Conservation (phyloP, 37 sponge, comb jelly and placozoan species). For the Oscarella lobularis region DNA sequence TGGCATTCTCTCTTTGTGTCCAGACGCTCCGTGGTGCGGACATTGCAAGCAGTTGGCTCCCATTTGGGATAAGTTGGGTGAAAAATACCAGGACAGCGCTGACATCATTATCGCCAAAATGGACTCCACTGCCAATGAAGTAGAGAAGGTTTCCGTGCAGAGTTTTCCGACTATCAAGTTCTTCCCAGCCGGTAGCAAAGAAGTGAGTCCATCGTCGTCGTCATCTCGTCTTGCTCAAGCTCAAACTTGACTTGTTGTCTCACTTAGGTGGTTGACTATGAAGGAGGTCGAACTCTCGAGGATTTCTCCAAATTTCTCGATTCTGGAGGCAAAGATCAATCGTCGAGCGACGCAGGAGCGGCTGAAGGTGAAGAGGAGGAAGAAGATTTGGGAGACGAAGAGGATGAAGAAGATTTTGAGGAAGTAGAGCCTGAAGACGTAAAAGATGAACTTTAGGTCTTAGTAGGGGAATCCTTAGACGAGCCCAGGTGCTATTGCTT, state of each 20-base stretch:
- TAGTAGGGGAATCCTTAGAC: too few species aligned
- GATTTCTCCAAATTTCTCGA: constrained; percentile 68
- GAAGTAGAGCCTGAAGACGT: constrained; percentile 18
- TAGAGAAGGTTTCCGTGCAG: constrained; percentile 42
- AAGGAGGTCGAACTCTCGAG: constrained; percentile 72
- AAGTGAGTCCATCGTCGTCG: constrained; percentile 32
- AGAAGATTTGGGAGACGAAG: constrained; percentile 21
- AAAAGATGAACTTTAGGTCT: constrained; percentile 31
- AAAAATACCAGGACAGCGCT: constrained; percentile 60
- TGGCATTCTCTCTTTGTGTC: background rate
- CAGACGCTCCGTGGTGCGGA: constrained; percentile 99
- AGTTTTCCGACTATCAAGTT: constrained; percentile 94
- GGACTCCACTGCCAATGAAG: constrained; percentile 92
- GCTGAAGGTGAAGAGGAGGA: constrained; percentile 12
- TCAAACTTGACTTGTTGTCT: background rate
- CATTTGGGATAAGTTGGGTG: constrained; percentile 88
- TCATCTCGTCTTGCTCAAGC: background rate
- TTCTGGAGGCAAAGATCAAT: background rate
- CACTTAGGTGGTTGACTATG: constrained; percentile 55
- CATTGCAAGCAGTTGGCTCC: constrained; percentile 98
- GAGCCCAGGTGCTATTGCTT: too few species aligned
- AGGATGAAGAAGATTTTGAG: constrained; percentile 27
- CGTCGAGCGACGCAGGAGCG: constrained; percentile 13
- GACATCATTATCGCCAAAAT: constrained; percentile 93
- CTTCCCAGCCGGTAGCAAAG: constrained; percentile 59